A percentile compares a stretch with the other conserved stretches of the same genome.
Conservation (phyloP, 2,797 vertebrate genomes). For the Antrozous pallidus region DNA sequence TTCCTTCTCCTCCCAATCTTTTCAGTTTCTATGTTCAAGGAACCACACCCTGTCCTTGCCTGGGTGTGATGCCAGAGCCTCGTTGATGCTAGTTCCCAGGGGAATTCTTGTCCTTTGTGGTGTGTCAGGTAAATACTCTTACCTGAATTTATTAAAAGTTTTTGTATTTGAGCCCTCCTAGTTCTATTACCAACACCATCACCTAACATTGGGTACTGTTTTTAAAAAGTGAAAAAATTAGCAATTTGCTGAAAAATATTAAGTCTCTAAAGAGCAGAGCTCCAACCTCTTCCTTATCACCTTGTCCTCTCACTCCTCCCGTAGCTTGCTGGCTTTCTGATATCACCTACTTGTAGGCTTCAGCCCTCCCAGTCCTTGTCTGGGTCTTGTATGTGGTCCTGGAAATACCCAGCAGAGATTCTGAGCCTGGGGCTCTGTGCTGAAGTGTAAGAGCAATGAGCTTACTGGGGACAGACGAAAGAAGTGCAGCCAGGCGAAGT, state of each 20-base stretch:
- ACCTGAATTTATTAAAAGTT: background rate
- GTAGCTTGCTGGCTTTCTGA: background rate
- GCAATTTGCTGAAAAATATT: background rate
- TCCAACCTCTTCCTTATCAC: background rate
- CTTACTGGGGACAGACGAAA: background rate
- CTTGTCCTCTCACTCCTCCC: background rate
- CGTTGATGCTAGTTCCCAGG: background rate
- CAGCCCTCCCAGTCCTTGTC: background rate
- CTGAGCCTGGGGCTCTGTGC: too few species aligned
- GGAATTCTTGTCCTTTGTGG: background rate
- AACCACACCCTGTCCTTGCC: background rate
- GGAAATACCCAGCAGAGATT: background rate
- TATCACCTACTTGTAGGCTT: background rate
- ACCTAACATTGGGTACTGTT: background rate
- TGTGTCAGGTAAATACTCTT: background rate
- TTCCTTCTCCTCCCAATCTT: background rate
- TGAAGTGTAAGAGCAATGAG: background rate
- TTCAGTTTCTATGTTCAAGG: background rate
- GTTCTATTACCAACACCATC: background rate
- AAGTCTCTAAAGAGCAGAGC: background rate
- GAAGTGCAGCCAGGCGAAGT: background rate
- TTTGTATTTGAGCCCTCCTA: background rate
- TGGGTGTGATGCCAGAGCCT: background rate
- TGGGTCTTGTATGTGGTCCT: background rate
- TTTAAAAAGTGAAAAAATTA: background rate